These are phyloP conservation scores for Chironomus riparius DNA, from an alignment of 2,888 invertebrate species.

Conservation along the genomic window DNA sequence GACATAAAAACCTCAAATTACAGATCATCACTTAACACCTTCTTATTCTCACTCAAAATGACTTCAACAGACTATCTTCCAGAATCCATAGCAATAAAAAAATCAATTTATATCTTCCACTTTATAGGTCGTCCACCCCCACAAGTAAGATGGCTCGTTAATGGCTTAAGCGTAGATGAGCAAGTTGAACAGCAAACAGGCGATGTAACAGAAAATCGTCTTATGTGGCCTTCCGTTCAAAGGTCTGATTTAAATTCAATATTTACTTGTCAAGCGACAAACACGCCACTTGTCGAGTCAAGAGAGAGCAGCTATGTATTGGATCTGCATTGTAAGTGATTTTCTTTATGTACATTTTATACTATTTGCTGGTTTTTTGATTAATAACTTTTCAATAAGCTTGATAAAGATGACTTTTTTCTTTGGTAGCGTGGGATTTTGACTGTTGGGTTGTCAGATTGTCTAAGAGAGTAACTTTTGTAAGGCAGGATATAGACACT, in stretches of 20 bases:
- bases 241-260: conserved; percentile 75
- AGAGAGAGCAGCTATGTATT: conserved; percentile 66
- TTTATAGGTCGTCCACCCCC: conserved; percentile 67
- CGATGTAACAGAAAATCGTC: conserved; percentile 76
- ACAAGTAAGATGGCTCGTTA: conserved; percentile 72
- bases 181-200: conserved; percentile 76
- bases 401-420: background rate
- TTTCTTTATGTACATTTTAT: conserved; percentile 16
- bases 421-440: background rate
- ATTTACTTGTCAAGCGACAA: conserved; percentile 80
- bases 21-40: too few relatives aligned
- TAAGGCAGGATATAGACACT: too few relatives aligned
- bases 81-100: too few relatives aligned
- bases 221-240: conserved; percentile 62
- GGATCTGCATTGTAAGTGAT: conserved; percentile 68
- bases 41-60: too few relatives aligned
- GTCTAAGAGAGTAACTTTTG: too few relatives aligned
- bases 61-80: too few relatives aligned
- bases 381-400: background rate
- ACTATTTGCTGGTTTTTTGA: background rate
- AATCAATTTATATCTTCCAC: too few relatives aligned
- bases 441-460: too few relatives aligned
- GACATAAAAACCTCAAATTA: too few relatives aligned
- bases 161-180: conserved; percentile 69
- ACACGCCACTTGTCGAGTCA: conserved; percentile 73